These are phyloP conservation scores for Crotalus tigris DNA, from an alignment of 2,113 vertebrate genomes.

Conservation along the genomic window DNA sequence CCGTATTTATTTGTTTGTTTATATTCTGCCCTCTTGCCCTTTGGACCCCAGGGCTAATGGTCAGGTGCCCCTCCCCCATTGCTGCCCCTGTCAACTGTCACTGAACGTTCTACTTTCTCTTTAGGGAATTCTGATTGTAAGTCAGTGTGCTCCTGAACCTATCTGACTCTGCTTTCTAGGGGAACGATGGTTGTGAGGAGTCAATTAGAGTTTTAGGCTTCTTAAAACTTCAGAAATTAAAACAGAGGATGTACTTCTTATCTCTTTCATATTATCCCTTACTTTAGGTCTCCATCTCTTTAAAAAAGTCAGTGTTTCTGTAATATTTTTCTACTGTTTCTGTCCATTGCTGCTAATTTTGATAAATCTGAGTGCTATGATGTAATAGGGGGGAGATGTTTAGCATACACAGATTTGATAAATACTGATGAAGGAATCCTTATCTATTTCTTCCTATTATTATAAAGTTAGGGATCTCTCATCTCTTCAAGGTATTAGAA, in stretches of 20 bases:
- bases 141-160: background rate
- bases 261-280: background rate
- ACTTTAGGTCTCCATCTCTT: background rate
- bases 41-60: background rate
- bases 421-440: background rate
- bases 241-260: background rate
- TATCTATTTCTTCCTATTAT: background rate
- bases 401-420: background rate
- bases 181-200: background rate
- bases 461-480: background rate
- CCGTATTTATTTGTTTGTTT: background rate
- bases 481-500: background rate
- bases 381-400: background rate
- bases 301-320: background rate
- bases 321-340: background rate
- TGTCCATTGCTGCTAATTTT: background rate
- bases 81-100: background rate
- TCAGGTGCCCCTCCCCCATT: background rate
- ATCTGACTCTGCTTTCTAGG: background rate
- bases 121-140: background rate
- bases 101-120: conserved; percentile 9
- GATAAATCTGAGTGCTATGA: background rate
- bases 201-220: background rate
- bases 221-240: background rate
- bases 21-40: background rate